These are phyloP conservation scores for Pygmarrhopalites habei DNA, from an alignment of 1,140 invertebrate species.

Conservation along the genomic window DNA sequence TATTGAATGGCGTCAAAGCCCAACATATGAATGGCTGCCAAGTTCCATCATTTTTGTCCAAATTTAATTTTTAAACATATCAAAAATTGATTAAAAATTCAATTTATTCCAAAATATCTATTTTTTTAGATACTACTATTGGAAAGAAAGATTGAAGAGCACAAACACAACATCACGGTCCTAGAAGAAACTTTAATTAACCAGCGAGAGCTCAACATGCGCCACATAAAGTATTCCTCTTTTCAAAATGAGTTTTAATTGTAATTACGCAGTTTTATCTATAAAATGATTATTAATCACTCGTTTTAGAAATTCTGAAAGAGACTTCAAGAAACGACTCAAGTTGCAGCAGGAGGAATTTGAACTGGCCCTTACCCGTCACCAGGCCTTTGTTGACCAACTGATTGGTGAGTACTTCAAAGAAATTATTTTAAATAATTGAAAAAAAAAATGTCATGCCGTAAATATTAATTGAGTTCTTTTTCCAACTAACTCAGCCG, in stretches of 20 bases:
- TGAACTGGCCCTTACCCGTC: slow-evolving; percentile 54
- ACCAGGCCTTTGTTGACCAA: slow-evolving; percentile 64
- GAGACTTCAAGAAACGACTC: slow-evolving; percentile 44
- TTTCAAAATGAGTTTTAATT: not conserved
- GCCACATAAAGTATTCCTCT: slow-evolving; percentile 45
- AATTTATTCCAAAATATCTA: too few species aligned
- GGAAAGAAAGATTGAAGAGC: slow-evolving; percentile 46
- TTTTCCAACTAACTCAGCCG: too few species aligned
- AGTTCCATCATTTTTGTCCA: too few species aligned
- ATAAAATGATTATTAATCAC: not conserved
- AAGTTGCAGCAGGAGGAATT: slow-evolving; percentile 58
- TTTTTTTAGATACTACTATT: too few species aligned
- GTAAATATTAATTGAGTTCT: too few species aligned
- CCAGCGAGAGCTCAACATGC: slow-evolving; percentile 44
- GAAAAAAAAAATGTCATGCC: too few species aligned
- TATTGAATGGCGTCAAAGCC: too few species aligned
- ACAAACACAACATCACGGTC: slow-evolving; percentile 43
- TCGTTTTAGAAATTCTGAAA: slow-evolving; percentile 41
- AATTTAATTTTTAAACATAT: too few species aligned
- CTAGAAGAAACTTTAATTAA: slow-evolving; percentile 45
- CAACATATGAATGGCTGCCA: too few species aligned
- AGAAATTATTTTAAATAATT: too few species aligned
- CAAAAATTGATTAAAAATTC: too few species aligned
- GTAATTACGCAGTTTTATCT: not conserved
- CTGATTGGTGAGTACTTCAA: too few species aligned